Evolutionary conservation across 2,888 invertebrate genomes (phyloP), one percentile per base, ranked within the genome.

Genomic region (Himalopsyche japonica): DNA sequence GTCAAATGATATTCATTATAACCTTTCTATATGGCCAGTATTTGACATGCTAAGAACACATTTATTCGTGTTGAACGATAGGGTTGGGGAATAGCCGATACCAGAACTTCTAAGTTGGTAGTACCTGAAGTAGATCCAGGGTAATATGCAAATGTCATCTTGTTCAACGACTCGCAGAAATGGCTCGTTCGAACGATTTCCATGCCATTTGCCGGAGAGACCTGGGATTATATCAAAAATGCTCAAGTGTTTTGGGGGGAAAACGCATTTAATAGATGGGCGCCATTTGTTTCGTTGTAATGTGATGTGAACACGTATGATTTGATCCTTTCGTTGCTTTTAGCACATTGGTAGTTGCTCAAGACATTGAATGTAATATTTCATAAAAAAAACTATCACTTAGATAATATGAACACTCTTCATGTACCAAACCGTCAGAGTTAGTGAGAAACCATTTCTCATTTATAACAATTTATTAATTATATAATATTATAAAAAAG

Each of bases 181-280:
- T 70, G 70, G 70, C 70, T 27, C 70, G 70, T 70, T 70, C 77
- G 77, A 77, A 77, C 77, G 77, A 77, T 43, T 70, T 70, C 70
- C 70, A 70, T 70, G 70, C 70, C 70, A 70, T 70, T 70, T 70
- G 30, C 70, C 12, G 70, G 70, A 27, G 70, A 70, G 70, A 70
- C 70, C 70, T 70, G 70, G 77, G 77, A 43, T 77, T 77, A 77
- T 77, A 77, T 70, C 70, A 70, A 70, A 70, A 70, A 70, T 70
- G 70, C 27, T 70, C 70, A 70, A 70, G 70, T 77, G 37, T 77
- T 43, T 37, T 77, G 43, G 77, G 43, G 77, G n/a, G 43, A 77
- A 77, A 77, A 43, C 77, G 43, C 43, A 77, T 77, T 77, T 43
- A 43, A 77, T 77, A 77, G 77, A 77, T 77, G 77, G 77, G 37